Percentiles rank a stretch among this genome's conserved stretches.
phyloP scores from a whole-genome alignment of 1,140 invertebrate genomes.

The Megalopta genalis region DNA sequence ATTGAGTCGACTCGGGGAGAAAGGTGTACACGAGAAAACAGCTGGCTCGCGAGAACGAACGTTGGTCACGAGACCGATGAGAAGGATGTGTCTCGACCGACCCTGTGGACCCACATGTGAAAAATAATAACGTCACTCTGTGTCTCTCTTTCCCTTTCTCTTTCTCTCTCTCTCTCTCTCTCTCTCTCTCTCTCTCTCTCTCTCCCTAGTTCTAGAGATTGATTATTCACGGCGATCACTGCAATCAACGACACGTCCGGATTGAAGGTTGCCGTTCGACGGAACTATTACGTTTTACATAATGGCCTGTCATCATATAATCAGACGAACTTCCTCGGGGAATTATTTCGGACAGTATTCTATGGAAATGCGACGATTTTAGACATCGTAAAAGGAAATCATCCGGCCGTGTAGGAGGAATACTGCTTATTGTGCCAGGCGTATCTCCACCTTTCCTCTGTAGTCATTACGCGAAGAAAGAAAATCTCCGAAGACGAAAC shows the following conservation, averaged over 20 bases:
- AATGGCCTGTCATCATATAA: constrained; percentile 53
- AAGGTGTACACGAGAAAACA: constrained; percentile 3
- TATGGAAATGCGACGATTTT: constrained; percentile 43
- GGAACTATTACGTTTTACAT: constrained; percentile 30
- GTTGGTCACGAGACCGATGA: background rate
- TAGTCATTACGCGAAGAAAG: constrained; percentile 31
- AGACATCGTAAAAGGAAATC: constrained; percentile 33
- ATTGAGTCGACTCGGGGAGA: background rate
- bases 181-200: no score
- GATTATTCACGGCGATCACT: constrained; percentile 15
- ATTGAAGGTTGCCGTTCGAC: constrained; percentile 39
- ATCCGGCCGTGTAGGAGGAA: constrained; percentile 21
- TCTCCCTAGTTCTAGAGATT: background rate
- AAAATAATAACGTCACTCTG: no score
- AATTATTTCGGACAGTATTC: constrained; percentile 46
- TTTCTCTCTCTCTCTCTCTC: no score
- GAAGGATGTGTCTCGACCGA: background rate
- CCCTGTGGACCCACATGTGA: background rate
- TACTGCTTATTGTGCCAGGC: constrained; percentile 23
- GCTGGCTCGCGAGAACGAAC: no score
- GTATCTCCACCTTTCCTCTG: constrained; percentile 27
- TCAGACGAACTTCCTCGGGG: constrained; percentile 52
- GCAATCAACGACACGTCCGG: constrained; percentile 39
- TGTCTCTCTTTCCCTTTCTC: no score
- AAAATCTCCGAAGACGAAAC: constrained; percentile 2